Evolutionary conservation across 2,888 invertebrate genomes (phyloP), one percentile per base, ranked within the genome.

Genomic region (Rhopalosiphum nymphaeae): DNA sequence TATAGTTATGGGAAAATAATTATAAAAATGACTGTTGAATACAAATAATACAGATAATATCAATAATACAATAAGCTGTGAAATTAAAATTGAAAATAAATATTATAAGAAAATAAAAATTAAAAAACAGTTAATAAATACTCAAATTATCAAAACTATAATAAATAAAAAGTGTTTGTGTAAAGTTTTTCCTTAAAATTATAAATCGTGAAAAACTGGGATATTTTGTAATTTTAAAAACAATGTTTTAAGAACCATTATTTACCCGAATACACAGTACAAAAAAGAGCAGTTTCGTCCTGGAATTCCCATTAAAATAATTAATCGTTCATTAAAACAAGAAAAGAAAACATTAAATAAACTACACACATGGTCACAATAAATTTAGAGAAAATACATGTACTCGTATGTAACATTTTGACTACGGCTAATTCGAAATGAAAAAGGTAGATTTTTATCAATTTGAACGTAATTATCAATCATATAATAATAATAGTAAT

Each of bases 271-370:
- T 53, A 26, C 1, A 91, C 53, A 9, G 25, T 78, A 89, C 53
- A 56, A 91, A 44, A 57, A 86, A 46, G n/a, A 26, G 2, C 67
- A 26, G 42, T 53, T 13, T 86, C 11, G 21, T 25, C 3, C 85
- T 46, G 86, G 85, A 91, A 91, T 86, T 91, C 86, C 44, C 44
- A 57, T 91, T 91, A 91, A 91, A 91, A 91, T 91, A 91, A 91
- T 85, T 86, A 91, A 57, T 57, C 25, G 57, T 61, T 25, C 56
- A 42, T 91, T 91, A 57, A 91, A 91, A 85, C n/a, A 86, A 86
- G 57, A 86, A 85, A 91, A 84, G 42, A 88, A n/a, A 56, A 53
- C 36, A 21, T 56, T 42, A 88, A 88, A 88, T 56, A 88, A 88
- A 88, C 88, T n/a, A 61, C 10, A 46, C 61, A 67, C 25, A 46